These are phyloP conservation scores for Chionodraco myersi DNA, from an alignment of 2,113 vertebrate genomes.

Conservation along the genomic window DNA sequence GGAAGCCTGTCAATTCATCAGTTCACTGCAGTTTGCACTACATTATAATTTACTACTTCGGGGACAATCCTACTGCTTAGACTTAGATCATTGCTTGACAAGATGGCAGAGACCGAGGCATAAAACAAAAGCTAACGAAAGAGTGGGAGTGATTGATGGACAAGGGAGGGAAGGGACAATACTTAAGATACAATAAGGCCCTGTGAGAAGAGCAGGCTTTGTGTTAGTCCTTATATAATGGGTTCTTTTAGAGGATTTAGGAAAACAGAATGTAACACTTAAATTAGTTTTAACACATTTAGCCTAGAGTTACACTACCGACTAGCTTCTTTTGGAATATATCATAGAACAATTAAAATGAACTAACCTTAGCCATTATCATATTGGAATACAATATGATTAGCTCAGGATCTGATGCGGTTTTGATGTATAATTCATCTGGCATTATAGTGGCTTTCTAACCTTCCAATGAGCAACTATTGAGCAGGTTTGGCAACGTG, in stretches of 20 bases:
- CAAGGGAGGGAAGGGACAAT: slow-evolving; percentile 9
- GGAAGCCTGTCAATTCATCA: slow-evolving; percentile 23
- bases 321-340: not conserved
- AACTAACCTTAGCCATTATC: not conserved
- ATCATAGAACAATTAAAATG: not conserved
- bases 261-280: not conserved
- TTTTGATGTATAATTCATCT: not conserved
- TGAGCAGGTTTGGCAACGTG: too few species aligned
- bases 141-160: slow-evolving; percentile 45
- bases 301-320: too few species aligned
- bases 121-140: slow-evolving; percentile 22
- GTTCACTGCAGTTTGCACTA: not conserved
- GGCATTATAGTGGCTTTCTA: too few species aligned
- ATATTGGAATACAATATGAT: not conserved
- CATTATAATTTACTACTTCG: slow-evolving; percentile 24
- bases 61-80: not conserved
- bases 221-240: slow-evolving; percentile 14
- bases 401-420: not conserved
- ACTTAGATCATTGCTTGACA: slow-evolving; percentile 16
- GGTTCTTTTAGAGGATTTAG: not conserved
- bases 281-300: not conserved
- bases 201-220: slow-evolving; percentile 11
- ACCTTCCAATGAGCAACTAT: too few species aligned
- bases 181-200: not conserved
- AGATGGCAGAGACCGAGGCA: not conserved